A percentile compares a stretch with the other conserved stretches of the same genome.
Evolutionary conservation across 30 jellyfish, hydroid and myxozoan genomes (phyloP).

Genomic region (Haliclystus octoradiatus): DNA sequence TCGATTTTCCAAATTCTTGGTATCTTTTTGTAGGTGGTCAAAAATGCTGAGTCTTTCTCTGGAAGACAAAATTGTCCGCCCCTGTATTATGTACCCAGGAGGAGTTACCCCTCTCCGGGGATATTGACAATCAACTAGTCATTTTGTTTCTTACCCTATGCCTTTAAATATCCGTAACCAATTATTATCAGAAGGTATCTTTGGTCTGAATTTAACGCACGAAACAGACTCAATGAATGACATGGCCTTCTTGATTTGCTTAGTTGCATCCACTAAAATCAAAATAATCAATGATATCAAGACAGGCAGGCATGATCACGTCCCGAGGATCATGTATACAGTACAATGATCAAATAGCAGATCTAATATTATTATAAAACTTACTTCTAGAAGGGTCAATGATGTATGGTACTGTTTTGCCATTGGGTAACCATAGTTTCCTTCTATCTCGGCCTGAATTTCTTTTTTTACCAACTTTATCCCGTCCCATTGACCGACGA

Average conservation of each 20-base stretch:
- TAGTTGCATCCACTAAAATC: conserved; percentile 6
- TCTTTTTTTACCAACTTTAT: conserved; percentile 1
- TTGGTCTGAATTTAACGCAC: conserved; percentile 54
- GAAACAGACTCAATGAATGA: conserved; percentile 25
- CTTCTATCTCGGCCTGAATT: conserved; percentile 20
- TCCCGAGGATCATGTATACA: background rate
- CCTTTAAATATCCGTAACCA: conserved; percentile 65
- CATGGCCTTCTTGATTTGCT: conserved; percentile 17
- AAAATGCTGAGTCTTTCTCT: too few species aligned
- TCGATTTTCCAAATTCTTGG: too few species aligned
- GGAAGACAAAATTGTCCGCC: too few species aligned
- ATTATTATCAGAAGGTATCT: conserved; percentile 31
- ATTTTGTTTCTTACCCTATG: conserved; percentile 64
- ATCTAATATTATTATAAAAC: too few species aligned
- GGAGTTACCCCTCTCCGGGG: too few species aligned
- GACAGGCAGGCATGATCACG: background rate
- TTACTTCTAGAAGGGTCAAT: conserved; percentile 41
- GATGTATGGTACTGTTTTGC: conserved; percentile 25
- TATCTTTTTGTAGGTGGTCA: too few species aligned
- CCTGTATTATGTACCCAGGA: too few species aligned
- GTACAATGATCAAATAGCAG: too few species aligned
- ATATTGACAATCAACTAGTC: too few species aligned
- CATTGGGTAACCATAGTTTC: conserved; percentile 50
- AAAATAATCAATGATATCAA: too few species aligned
- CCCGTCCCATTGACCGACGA: conserved; percentile 26